Percentiles rank a stretch among this genome's conserved stretches.
phyloP scores from a whole-genome alignment of 1,140 invertebrate species.

The Episyrphus balteatus region DNA sequence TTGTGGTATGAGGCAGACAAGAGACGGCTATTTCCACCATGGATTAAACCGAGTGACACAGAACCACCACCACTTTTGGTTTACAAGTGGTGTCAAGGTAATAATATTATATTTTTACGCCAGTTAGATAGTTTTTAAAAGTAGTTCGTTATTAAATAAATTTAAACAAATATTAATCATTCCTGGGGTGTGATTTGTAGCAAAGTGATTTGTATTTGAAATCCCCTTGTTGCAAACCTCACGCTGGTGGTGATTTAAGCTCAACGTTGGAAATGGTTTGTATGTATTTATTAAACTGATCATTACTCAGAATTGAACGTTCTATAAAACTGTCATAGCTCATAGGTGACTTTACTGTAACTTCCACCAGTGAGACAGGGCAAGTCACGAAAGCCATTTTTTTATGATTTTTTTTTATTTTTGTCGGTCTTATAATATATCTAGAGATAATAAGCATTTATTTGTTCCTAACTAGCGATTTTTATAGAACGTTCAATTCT shows the following conservation, averaged over 20 bases:
- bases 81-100: slow-evolving; percentile 99
- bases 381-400: too few relatives aligned
- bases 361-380: too few relatives aligned
- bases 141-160: neutral
- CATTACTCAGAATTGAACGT: too few relatives aligned
- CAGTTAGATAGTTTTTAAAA: too few relatives aligned
- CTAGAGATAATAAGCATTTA: too few relatives aligned
- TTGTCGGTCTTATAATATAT: too few relatives aligned
- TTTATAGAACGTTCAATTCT: too few relatives aligned
- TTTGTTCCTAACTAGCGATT: too few relatives aligned
- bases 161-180: slow-evolving; percentile 14
- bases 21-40: slow-evolving; percentile 88
- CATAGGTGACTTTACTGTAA: too few relatives aligned
- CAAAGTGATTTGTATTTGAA: slow-evolving; percentile 46
- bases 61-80: slow-evolving; percentile 95
- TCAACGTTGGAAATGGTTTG: neutral
- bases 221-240: slow-evolving; percentile 57
- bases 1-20: slow-evolving; percentile 99
- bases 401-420: too few relatives aligned
- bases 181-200: slow-evolving; percentile 48
- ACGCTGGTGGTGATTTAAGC: slow-evolving; percentile 38
- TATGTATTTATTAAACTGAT: too few relatives aligned
- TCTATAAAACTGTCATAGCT: too few relatives aligned
- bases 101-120: neutral
- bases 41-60: slow-evolving; percentile 98